Evolutionary conservation across 2,113 vertebrate genomes (phyloP).

Genomic region (Agapornis roseicollis): DNA sequence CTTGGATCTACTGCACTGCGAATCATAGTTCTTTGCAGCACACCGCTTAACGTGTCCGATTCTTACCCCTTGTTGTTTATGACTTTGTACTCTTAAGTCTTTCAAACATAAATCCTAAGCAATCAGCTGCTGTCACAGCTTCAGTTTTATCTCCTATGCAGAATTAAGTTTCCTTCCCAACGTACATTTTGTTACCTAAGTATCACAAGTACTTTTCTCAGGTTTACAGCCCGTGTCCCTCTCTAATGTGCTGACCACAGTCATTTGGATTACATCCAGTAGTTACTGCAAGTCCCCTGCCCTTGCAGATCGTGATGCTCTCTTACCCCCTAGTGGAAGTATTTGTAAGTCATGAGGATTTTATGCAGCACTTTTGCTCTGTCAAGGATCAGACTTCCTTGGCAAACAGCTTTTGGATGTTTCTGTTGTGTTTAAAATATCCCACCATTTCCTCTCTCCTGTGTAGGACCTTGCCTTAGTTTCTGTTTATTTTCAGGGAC

Average conservation of each 20-base stretch:
- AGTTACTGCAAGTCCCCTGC: neutral
- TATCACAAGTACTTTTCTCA: neutral
- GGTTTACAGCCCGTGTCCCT: neutral
- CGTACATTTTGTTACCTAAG: neutral
- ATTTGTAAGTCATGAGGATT: neutral
- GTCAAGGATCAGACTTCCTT: neutral
- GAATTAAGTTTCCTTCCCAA: neutral
- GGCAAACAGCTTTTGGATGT: neutral
- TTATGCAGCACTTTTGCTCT: neutral
- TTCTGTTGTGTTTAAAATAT: neutral
- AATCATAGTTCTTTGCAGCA: neutral
- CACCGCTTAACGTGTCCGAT: fast-evolving
- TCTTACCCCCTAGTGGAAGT: constrained; percentile 66
- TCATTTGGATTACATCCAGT: neutral
- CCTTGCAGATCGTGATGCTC: neutral
- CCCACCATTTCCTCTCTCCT: neutral
- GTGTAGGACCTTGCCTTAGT: neutral
- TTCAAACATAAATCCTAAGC: neutral
- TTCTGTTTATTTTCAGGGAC: neutral
- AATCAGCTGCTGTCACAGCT: neutral
- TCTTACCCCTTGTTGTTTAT: neutral
- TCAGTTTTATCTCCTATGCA: neutral
- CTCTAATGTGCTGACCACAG: neutral
- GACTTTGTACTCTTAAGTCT: neutral
- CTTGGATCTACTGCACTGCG: neutral